These are phyloP conservation scores for Anguilla anguilla DNA, from an alignment of 2,797 vertebrate species.

Conservation along the genomic window DNA sequence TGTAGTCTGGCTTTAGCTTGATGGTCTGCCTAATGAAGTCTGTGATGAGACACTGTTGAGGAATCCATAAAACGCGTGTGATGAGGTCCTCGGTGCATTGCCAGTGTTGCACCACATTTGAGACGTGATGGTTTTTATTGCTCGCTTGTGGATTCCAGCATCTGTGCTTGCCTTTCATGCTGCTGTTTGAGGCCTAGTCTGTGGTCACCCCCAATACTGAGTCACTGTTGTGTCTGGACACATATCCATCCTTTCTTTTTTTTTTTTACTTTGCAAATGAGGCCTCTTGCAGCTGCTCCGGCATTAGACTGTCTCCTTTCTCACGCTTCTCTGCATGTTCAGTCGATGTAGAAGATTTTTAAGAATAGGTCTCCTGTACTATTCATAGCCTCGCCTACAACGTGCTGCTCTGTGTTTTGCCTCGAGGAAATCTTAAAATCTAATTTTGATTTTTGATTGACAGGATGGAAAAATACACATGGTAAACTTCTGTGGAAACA, in stretches of 20 bases:
- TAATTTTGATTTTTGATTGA: too few relatives aligned
- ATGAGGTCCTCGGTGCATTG: background rate
- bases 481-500: background rate
- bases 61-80: background rate
- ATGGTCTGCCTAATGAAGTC: background rate
- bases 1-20: background rate
- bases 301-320: background rate
- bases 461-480: background rate
- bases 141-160: background rate
- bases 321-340: background rate
- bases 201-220: background rate
- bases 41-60: background rate
- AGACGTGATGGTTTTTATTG: background rate
- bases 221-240: slow-evolving; percentile 12
- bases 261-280: background rate
- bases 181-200: background rate
- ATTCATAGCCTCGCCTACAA: background rate
- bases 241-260: background rate
- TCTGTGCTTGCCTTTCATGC: background rate
- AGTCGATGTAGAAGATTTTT: background rate
- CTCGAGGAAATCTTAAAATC: background rate
- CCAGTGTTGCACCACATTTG: background rate
- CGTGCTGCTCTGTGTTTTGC: background rate
- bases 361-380: background rate
- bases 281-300: background rate